Base-by-base conservation (phyloP, 1,140 invertebrate genomes). In the Galleria mellonella region DNA sequence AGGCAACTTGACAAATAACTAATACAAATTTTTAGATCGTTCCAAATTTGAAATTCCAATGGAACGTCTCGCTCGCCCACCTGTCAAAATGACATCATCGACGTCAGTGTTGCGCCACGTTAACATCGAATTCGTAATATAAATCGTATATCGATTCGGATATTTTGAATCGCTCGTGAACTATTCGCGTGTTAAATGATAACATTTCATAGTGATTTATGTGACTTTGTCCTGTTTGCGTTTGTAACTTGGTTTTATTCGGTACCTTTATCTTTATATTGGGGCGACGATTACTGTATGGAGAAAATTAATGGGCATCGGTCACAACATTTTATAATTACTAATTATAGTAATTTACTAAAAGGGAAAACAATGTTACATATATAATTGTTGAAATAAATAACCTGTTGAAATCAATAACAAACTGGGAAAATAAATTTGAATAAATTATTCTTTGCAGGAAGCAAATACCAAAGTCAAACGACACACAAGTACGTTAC, bases 161-260 rank as follows among this genome's bases (percentile, higher is more conserved):
- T 64, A 56, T 55, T 63, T 62, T 43, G 13, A 43, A 47, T 38
- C 35, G 59, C 47, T 57, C 38, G 56, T 53, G 49, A 66, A 62
- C 56, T 30, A 54, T 45, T 71, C 50, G 77, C 77, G 77, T 82
- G 77, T 58, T 59, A 63, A 67, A 72, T 61, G 55, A 62, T 52
- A 58, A 78, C 72, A 72, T 74, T 56, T 82, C 71, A 82, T 67
- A 48, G 43, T 72, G 70, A 76, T 54, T 71, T 70, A 74, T 74
- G 63, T 60, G 68, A 67, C 54, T 69, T 72, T 64, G 67, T 76
- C 65, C 69, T 66, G 59, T 74, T 75, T 55, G 54, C 43, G 59
- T 71, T 72, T 65, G 71, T 67, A 59, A 50, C 47, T 47, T 41
- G 49, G 44, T 13, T 12, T 37, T 37, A 17, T 9, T 9, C 13